Evolutionary conservation across 2,113 vertebrate genomes (phyloP), one percentile per base, ranked within the genome.

Genomic region (Lathamus discolor): DNA sequence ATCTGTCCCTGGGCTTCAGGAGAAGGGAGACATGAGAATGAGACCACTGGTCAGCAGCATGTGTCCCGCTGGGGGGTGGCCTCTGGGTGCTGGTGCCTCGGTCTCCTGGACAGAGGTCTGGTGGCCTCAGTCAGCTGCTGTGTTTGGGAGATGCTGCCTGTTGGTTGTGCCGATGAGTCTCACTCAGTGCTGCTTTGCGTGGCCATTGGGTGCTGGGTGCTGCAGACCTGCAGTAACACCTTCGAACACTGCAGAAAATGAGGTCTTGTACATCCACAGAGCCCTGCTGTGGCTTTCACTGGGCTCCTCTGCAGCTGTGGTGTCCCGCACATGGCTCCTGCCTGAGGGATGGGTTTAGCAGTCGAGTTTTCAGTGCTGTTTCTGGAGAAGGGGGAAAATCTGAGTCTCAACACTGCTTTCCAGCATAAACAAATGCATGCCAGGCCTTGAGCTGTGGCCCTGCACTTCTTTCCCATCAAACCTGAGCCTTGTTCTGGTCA

Each of bases 61-160:
- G 10, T 2, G 5, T n/a, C 49, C 37, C 7, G 8, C 43, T 33
- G 3, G 37, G 46, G 73, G 75, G 15, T 17, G 43, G 29, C 31
- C 46, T 39, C 62, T 67, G 55, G 33, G 39, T 15, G 39, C n/a
- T 7, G 24, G 69, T 23, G 41, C n/a, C 55, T 10, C 7, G 31
- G 8, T 43, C 17, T 1, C 27, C 49, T 5, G 24, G 17, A 8
- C 39, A 4, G 2, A 2, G 15, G 11, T 13, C n/a, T 10, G 33
- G 39, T 28, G 23, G 5, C 41, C 57, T 4, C 23, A 11, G 2
- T 18, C 11, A 39, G 2, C 0, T 1, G 2, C 0, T 4, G 41
- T 3, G 16, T 33, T 37, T 11, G 44, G 37, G 52, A 75, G 86
- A 2, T 9, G 69, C 69, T 37, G 44, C 35, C n/a, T 2, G 8